Percentiles rank a stretch among this genome's conserved stretches.
phyloP scores from a whole-genome alignment of 2,888 invertebrate species.

The Coelinius sp. region DNA sequence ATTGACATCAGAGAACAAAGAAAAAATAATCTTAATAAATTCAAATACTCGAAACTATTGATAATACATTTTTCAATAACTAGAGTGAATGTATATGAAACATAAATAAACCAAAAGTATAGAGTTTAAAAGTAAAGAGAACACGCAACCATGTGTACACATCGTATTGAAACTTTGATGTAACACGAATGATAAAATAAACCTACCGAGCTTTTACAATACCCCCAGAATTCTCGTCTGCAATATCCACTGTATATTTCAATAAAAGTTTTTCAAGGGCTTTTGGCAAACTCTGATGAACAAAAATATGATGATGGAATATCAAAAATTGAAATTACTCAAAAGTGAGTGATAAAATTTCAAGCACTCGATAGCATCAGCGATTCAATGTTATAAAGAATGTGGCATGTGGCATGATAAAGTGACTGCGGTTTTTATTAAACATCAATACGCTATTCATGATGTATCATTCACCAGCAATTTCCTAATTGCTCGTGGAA shows the following conservation, averaged over 20 bases:
- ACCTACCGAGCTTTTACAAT: background rate
- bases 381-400: background rate
- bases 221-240: background rate
- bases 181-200: conserved; percentile 3
- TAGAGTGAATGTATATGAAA: background rate
- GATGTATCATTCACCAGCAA: background rate
- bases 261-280: conserved; percentile 5
- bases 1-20: no score
- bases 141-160: background rate
- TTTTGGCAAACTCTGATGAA: background rate
- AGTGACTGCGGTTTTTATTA: background rate
- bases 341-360: background rate
- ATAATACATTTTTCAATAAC: background rate
- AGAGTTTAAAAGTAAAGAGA: background rate
- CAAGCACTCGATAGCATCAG: background rate
- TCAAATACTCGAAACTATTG: no score
- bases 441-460: background rate
- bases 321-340: background rate
- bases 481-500: background rate
- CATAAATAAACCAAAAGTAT: background rate
- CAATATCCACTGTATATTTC: background rate
- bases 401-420: background rate
- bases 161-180: conserved; percentile 1
- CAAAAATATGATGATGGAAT: background rate
- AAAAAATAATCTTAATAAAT: no score